These are phyloP conservation scores for Aptenodytes forsteri DNA, from an alignment of 2,113 vertebrate species.

Conservation along the genomic window DNA sequence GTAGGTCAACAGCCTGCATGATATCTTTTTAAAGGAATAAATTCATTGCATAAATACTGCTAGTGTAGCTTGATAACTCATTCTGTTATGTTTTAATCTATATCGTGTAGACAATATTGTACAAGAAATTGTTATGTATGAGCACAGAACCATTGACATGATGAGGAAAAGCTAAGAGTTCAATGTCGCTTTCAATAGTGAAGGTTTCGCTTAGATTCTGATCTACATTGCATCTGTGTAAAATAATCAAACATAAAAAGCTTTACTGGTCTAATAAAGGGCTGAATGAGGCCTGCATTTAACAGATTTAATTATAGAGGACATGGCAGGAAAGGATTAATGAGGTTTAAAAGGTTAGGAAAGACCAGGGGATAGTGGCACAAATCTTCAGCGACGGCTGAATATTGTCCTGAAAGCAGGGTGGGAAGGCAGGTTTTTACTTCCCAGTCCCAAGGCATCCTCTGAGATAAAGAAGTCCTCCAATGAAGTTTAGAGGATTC, in stretches of 20 bases:
- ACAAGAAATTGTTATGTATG: neutral
- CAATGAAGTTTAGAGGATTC: neutral
- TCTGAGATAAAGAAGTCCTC: neutral
- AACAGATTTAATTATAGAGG: neutral
- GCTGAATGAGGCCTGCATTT: neutral
- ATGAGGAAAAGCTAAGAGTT: neutral
- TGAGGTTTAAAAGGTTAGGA: neutral
- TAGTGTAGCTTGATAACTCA: neutral
- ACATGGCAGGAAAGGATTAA: neutral
- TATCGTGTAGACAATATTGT: neutral
- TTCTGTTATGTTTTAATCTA: neutral
- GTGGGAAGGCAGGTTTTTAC: neutral
- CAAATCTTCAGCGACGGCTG: neutral
- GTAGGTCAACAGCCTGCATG: neutral
- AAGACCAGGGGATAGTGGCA: neutral
- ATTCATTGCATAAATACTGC: neutral
- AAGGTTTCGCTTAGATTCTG: neutral
- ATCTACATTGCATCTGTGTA: neutral
- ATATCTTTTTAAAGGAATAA: neutral
- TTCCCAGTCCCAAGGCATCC: neutral
- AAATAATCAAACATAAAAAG: neutral
- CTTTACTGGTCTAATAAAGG: neutral
- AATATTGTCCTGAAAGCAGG: neutral
- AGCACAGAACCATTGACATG: neutral
- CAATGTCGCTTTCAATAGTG: neutral